phyloP scores from a whole-genome alignment of 2,888 invertebrate genomes.

The Zonitis immaculata region DNA sequence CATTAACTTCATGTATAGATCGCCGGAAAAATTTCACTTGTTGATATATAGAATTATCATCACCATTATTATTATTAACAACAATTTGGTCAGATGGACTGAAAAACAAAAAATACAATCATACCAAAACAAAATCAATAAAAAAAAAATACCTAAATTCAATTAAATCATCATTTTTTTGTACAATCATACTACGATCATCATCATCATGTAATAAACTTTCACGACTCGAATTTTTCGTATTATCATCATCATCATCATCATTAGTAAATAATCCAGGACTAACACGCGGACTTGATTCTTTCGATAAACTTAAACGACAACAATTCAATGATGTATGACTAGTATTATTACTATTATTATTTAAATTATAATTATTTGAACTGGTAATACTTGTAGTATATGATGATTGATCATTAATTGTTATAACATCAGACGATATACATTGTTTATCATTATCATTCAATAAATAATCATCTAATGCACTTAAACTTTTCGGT shows the following conservation, averaged over 20 bases:
- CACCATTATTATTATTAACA: conserved; percentile 38
- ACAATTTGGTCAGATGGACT: conserved; percentile 22
- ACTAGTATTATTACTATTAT: conserved; percentile 49
- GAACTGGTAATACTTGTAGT: conserved; percentile 36
- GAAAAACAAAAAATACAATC: too few species aligned
- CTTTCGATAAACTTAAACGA: conserved; percentile 35
- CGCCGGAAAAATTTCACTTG: conserved; percentile 70
- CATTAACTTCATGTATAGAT: conserved; percentile 72
- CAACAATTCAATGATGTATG: conserved; percentile 44
- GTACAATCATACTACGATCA: conserved; percentile 10
- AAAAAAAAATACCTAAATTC: conserved; percentile 32
- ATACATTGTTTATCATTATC: conserved; percentile 31
- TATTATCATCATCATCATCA: conserved; percentile 23
- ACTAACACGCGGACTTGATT: conserved; percentile 44
- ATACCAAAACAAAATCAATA: background rate
- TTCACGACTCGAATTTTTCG: conserved; percentile 25
- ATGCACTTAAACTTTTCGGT: conserved; percentile 45
- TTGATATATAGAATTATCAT: conserved; percentile 61
- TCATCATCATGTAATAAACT: conserved; percentile 23
- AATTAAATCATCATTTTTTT: conserved; percentile 32
- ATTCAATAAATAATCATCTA: conserved; percentile 33
- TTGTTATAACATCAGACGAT: conserved; percentile 33
- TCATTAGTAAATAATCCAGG: conserved; percentile 32
- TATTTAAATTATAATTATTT: conserved; percentile 33
- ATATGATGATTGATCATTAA: conserved; percentile 16